A percentile compares a stretch with the other conserved stretches of the same genome.
These are phyloP conservation scores for Agrilus planipennis DNA, from an alignment of 1,140 invertebrate species.

Conservation along the genomic window DNA sequence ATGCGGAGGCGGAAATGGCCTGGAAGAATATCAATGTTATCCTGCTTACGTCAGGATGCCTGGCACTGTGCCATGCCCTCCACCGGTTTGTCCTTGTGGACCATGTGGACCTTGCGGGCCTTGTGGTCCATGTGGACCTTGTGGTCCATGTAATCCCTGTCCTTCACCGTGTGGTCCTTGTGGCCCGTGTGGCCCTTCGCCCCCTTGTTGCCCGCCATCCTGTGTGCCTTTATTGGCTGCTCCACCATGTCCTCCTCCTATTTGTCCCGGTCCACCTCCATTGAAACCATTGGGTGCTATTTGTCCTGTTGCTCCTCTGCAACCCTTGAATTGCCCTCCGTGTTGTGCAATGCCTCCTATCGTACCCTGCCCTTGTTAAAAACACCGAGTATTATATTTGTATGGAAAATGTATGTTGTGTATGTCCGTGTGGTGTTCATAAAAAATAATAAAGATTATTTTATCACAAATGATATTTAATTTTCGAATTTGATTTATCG, in stretches of 20 bases:
- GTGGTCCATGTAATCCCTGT: constrained; percentile 14
- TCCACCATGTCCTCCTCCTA: constrained; percentile 24
- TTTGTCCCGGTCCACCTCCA: constrained; percentile 20
- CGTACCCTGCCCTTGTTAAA: not conserved
- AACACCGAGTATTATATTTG: not conserved
- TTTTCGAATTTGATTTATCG: too few relatives aligned
- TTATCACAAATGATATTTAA: too few relatives aligned
- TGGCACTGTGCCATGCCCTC: constrained; percentile 3
- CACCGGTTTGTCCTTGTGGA: constrained; percentile 16
- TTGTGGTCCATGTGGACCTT: constrained; percentile 11
- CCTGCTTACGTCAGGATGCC: constrained; percentile 26
- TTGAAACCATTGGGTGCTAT: constrained; percentile 17
- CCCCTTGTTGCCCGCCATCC: constrained; percentile 17
- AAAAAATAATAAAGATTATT: too few relatives aligned
- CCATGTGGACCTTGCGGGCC: constrained; percentile 13
- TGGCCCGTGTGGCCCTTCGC: constrained; percentile 11
- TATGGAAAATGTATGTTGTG: not conserved
- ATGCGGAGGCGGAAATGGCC: constrained; percentile 7
- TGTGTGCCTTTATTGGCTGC: constrained; percentile 21
- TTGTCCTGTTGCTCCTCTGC: not conserved
- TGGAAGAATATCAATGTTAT: constrained; percentile 28
- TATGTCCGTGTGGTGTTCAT: constrained; percentile 1
- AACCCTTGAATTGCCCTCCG: not conserved
- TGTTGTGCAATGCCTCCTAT: not conserved
- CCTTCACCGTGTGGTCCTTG: constrained; percentile 14